Evolutionary conservation across 2,797 vertebrate genomes (phyloP).

Genomic region (Molothrus ater): DNA sequence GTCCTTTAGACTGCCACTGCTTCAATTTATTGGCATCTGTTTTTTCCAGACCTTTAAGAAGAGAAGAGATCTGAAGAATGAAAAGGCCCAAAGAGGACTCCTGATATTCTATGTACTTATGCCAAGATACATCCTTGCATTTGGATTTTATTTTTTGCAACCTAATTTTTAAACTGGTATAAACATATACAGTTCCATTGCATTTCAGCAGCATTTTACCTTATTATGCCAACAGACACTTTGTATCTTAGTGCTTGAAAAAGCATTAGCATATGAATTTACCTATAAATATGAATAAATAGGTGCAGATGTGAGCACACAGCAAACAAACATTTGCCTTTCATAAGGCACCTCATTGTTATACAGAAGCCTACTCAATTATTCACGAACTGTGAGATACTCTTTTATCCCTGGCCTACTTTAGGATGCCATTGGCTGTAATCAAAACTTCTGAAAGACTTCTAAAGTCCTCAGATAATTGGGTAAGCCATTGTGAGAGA

Average conservation of each 20-base stretch:
- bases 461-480: conserved; percentile 43
- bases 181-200: neutral
- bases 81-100: neutral
- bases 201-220: conserved; percentile 4
- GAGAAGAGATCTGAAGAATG: neutral
- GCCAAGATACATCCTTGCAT: neutral
- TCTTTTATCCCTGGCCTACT: conserved; percentile 69
- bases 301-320: conserved; percentile 45
- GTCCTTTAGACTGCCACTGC: neutral
- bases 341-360: conserved; percentile 60
- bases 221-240: neutral
- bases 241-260: conserved; percentile 5
- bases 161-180: neutral
- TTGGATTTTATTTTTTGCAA: neutral
- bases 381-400: conserved; percentile 50
- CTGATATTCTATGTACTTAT: neutral
- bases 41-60: neutral
- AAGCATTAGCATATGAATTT: conserved; percentile 51
- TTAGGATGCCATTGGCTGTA: conserved; percentile 53
- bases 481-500: conserved; percentile 1
- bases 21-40: neutral
- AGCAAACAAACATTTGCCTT: conserved; percentile 68
- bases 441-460: conserved; percentile 62
- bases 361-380: conserved; percentile 59
- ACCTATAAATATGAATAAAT: conserved; percentile 66